phyloP scores from a whole-genome alignment of 2,797 vertebrate species.

The Argya squamiceps region DNA sequence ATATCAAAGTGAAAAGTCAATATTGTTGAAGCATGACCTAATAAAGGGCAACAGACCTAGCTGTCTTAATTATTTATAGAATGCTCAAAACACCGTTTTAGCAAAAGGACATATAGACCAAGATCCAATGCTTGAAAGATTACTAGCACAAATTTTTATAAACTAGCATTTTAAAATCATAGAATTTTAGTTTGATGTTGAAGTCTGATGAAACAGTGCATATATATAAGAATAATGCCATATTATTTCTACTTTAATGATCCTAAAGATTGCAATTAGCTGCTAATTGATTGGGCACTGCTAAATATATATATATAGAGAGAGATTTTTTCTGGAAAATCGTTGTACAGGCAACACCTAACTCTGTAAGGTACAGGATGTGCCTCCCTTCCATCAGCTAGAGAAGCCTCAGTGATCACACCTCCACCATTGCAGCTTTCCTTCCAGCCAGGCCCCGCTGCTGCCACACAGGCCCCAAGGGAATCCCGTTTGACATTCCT shows the following conservation, averaged over 20 bases:
- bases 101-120: not conserved
- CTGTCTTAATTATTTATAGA: not conserved
- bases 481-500: rapidly evolving
- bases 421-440: not conserved
- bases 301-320: not conserved
- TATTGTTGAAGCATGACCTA: not conserved
- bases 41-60: not conserved
- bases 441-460: rapidly evolving
- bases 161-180: not conserved
- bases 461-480: not conserved
- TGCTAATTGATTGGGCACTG: not conserved
- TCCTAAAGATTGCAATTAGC: not conserved
- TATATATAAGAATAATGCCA: not conserved
- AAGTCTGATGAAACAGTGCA: not conserved
- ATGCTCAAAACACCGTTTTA: not conserved
- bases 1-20: not conserved
- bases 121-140: not conserved
- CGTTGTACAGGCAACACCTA: not conserved
- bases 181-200: not conserved
- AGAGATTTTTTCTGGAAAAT: not conserved
- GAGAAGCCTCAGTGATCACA: not conserved
- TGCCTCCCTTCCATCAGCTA: not conserved
- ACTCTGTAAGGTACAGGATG: not conserved
- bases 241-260: not conserved
- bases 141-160: not conserved